Evolutionary conservation across 2,888 invertebrate species (phyloP).

Genomic region (Zhuqinia jingwanae): DNA sequence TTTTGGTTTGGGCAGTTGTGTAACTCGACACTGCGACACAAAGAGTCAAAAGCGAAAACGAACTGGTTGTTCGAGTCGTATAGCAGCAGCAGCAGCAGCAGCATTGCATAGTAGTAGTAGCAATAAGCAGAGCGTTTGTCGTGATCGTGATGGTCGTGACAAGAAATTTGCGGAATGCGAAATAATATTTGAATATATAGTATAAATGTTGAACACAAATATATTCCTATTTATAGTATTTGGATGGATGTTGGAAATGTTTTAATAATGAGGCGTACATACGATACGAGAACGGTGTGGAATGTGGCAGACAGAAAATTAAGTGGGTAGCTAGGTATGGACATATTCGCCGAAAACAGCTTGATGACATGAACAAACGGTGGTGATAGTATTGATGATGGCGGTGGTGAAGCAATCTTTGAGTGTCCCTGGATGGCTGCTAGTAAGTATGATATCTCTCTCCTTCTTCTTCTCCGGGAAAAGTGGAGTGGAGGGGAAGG

Average conservation of each 20-base stretch:
- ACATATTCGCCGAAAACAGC: too few relatives aligned
- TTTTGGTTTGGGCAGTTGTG: not conserved
- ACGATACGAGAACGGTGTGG: not conserved
- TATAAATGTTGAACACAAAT: not conserved
- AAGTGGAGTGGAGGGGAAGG: not conserved
- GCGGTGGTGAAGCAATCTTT: not conserved
- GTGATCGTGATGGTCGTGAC: constrained; percentile 20
- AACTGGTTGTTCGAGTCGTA: too few relatives aligned
- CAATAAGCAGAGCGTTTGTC: not conserved
- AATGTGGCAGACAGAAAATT: not conserved
- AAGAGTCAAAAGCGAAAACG: not conserved
- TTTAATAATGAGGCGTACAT: not conserved
- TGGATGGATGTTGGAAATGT: not conserved
- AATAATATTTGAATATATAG: not conserved
- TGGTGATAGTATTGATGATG: too few relatives aligned
- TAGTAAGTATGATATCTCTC: not conserved
- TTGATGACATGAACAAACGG: too few relatives aligned
- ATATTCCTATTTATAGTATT: too few relatives aligned
- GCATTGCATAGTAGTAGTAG: too few relatives aligned
- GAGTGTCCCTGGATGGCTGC: constrained; percentile 4
- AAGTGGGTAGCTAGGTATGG: not conserved
- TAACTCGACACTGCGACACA: constrained; percentile 15
- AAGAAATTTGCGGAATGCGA: not conserved
- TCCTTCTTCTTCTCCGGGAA: not conserved
- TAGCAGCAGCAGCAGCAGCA: too few relatives aligned